Evolutionary conservation across 1,140 invertebrate genomes (phyloP).

Genomic region (Danaus plexippus): DNA sequence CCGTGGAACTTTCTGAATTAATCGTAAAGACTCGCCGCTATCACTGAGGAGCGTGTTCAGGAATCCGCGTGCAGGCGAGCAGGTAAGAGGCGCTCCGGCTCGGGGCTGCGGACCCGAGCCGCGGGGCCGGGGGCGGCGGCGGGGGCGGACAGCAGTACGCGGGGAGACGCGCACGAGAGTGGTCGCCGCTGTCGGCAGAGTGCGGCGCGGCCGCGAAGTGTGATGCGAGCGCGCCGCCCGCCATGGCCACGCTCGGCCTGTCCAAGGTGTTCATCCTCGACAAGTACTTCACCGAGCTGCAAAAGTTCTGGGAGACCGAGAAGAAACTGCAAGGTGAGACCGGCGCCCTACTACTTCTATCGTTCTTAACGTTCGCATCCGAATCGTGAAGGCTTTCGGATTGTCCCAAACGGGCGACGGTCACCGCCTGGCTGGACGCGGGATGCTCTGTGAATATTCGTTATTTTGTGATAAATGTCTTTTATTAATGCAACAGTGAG

Average conservation of each 20-base stretch:
- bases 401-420: background rate
- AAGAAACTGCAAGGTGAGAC: constrained; percentile 92
- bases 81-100: constrained; percentile 12
- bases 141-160: constrained; percentile 30
- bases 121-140: constrained; percentile 13
- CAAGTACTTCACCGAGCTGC: constrained; percentile 96
- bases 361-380: constrained; percentile 8
- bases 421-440: no score
- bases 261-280: constrained; percentile 97
- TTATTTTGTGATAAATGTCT: constrained; percentile 4
- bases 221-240: constrained; percentile 61
- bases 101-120: constrained; percentile 6
- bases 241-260: constrained; percentile 91
- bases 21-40: no score
- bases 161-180: constrained; percentile 36
- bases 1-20: no score
- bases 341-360: constrained; percentile 28
- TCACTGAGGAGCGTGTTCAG: no score
- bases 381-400: constrained; percentile 28
- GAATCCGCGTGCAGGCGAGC: no score
- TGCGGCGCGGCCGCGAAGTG: constrained; percentile 58
- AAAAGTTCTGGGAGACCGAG: constrained; percentile 97
- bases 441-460: background rate
- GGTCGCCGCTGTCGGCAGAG: constrained; percentile 37
- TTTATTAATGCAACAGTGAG: constrained; percentile 10